Base-by-base conservation (phyloP, 2,888 invertebrate genomes). In the Chrysolina americana region DNA sequence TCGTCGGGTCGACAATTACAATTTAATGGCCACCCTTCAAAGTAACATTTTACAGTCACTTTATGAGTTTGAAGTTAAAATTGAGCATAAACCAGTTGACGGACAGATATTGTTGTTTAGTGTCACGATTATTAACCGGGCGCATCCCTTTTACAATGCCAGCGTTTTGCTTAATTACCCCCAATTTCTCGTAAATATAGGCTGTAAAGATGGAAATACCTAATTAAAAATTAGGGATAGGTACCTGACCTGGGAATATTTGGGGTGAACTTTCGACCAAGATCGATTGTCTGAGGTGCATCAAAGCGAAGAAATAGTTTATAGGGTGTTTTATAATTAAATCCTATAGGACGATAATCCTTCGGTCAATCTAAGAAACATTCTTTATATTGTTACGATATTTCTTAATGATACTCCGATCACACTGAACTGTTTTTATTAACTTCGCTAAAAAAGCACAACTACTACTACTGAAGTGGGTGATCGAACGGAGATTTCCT, bases 61-160 rank as follows among this genome's bases (percentile, higher is more conserved):
- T 80, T 80, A 80, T 73, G 77, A 74, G 75, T 70, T 72, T 62
- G 74, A 64, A 73, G 74, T 74, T 76, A 71, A 77, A 76, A 75
- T 76, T 76, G 75, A 73, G 74, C 74, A 72, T 80, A 79, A 79
- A 79, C 72, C 66, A 73, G 74, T 74, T 69, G 44, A 73, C 75
- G 71, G 82, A 80, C 80, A 78, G 78, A 80, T 81, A 81, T 80
- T 75, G 80, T 78, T 80, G 74, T 81, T 80, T 79, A 76, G 79
- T 80, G 81, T 80, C 79, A 80, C 78, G 79, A 76, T 77, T 80
- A 78, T 70, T 62, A 74, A 69, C 53, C 48, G 36, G 53, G 36
- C 68, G 68, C 68, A 68, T 68, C 68, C 75, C 74, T 71, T 76
- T 74, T 50, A 78, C 77, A 74, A 76, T 72, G 74, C 65, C 59